Percentiles rank a stretch among this genome's conserved stretches.
These are phyloP conservation scores for Drosophila demipolita DNA, from an alignment of 2,888 invertebrate genomes.

Conservation along the genomic window DNA sequence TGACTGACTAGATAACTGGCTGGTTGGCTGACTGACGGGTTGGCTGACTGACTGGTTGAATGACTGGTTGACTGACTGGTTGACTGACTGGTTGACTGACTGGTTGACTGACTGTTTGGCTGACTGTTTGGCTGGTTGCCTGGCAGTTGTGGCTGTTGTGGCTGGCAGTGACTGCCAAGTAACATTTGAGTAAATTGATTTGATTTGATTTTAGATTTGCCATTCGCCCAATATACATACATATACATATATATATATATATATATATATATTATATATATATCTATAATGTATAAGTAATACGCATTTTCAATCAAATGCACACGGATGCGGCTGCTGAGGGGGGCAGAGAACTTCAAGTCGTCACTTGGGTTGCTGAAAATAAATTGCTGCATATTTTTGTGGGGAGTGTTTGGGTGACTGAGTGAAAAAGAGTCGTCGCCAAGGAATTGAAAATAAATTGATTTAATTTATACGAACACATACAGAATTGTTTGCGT, in stretches of 20 bases:
- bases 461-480: conserved; percentile 75
- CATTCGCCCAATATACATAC: conserved; percentile 61
- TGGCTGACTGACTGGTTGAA: conserved; percentile 18
- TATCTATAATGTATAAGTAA: conserved; percentile 63
- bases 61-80: conserved; percentile 11
- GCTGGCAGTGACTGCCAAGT: conserved; percentile 64
- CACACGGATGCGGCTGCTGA: conserved; percentile 13
- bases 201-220: conserved; percentile 80
- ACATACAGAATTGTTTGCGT: conserved; percentile 54
- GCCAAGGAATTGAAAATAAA: conserved; percentile 72
- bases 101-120: conserved; percentile 10
- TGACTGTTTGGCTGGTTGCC: conserved; percentile 9
- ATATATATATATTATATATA: conserved; percentile 29
- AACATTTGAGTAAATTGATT: conserved; percentile 77
- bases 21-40: conserved; percentile 7
- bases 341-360: conserved; percentile 16
- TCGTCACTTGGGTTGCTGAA: conserved; percentile 55
- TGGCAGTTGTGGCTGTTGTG: conserved; percentile 20
- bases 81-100: conserved; percentile 10
- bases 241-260: conserved; percentile 56
- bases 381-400: conserved; percentile 80
- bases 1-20: conserved; percentile 13
- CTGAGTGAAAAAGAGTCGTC: conserved; percentile 40
- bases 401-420: conserved; percentile 35
- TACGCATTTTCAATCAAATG: conserved; percentile 75